Evolutionary conservation across 2,888 invertebrate species (phyloP), one percentile per base, ranked within the genome.

Genomic region (Venustoraphidia nigricollis): DNA sequence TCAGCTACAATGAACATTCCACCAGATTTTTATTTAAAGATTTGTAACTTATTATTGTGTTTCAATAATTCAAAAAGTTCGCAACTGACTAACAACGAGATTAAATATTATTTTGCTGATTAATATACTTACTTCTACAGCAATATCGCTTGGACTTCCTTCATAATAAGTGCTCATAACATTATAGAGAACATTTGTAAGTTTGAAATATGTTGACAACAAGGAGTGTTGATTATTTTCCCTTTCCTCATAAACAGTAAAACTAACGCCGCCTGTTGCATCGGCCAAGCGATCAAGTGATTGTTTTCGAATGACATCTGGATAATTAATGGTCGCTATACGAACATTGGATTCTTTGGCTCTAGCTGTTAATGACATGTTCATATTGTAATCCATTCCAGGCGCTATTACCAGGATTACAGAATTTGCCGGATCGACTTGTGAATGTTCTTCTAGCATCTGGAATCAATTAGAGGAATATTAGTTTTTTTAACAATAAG

Each of bases 401-500:
- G 75, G 72, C 1, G 75, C 73, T 37, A 77, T 69, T 2, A 76
- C 58, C 1, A 77, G 63, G 40, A 77, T 68, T 5, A 76, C 68
- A 41, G 73, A 72, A 50, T 67, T 70, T 0, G 74, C 74, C 3
- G 69, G 63, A 8, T 73, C 75, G 41, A 59, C 55, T 44, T 57
- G 60, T 0, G 62, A 61, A 5, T 68, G 60, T 1, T 69, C 66
- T 41, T 67, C 66, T 34, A 76, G 57, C 70, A 76, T 71, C 54
- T 69, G 54, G 2, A 59, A 50, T 27, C 27, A 27, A 27, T 27
- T 27, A 27, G 27, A 17, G 17, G 2, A 17, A 17, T 17, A 17
- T 17, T 17, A 0, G 55, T 52, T 11, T 52, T 45, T 8, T 45
- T 45, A 1, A 60, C 44, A 0, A 56, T 57, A 43, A 27, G 27